Base-by-base conservation (phyloP, 2,888 invertebrate genomes). In the Drosophila barbarae region DNA sequence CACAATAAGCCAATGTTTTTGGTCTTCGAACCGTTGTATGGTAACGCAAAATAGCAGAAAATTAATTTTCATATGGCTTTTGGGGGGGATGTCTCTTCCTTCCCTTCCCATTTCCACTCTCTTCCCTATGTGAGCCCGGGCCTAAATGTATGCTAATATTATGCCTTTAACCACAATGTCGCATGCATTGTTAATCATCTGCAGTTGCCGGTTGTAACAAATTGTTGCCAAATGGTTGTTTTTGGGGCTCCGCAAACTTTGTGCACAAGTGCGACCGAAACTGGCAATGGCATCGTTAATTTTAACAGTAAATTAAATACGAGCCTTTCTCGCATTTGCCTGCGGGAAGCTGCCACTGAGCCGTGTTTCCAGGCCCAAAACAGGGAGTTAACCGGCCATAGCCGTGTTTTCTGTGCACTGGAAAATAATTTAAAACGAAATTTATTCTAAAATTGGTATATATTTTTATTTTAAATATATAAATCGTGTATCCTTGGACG, bases 201-300 rank as follows among this genome's bases (percentile, higher is more conserved):
- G 79, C 81, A 84, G 81, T 82, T 72, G 76, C 84, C 76, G 67
- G 57, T 74, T 82, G 84, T 74, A 74, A 79, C 84, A 82, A 81
- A 81, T 84, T 77, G 84, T 74, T 79, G 79, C 76, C 84, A 81
- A 84, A 81, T 74, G 84, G 76, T 79, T 84, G 77, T 82, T 82
- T 82, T 79, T 74, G 76, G 67, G 77, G 66, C 72, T 57, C 51
- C 59, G 57, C 69, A 77, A 58, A 64, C 53, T 57, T 57, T 44
- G 47, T 34, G 71, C 58, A 60, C 69, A 69, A 46, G 50, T 44
- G 67, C 36, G 49, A 42, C 49, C 66, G 51, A 65, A 52, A 71
- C 46, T 73, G 69, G 50, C 56, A 64, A 57, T 64, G 79, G 82
- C 71, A 69, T 79, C 79, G 84, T 82, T 77, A 77, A 84, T 82